Base-by-base conservation (phyloP, 2,888 invertebrate genomes). In the Leptinotarsa peninsularis region DNA sequence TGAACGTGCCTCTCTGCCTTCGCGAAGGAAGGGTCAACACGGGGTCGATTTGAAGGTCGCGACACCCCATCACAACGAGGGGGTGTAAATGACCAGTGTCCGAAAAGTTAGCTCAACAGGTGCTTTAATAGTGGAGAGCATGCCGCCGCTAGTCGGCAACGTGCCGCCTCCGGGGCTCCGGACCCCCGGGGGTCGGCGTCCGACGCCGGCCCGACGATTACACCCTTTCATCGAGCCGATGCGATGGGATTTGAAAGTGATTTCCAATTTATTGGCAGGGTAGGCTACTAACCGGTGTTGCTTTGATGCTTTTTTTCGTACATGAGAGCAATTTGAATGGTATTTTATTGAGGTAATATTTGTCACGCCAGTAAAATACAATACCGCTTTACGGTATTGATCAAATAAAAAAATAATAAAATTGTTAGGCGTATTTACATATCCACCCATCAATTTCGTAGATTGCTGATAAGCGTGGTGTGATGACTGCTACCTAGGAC, bases 1-100 rank as follows among this genome's bases (percentile, higher is more conserved):
- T 74, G 71, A 67, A 71, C 74, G 73, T 63, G 73, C 69, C 52
- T 18, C 69, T 49, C 63, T 49, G 33, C 66, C 14, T 43, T 27
- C 27, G 66, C 50, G 66, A 71, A 75, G 77, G 54, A 75, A 75
- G 77, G 77, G 77, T 78, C 78, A 66, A 68, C 43, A 58, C 43
- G 67, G 66, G 50, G 71, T 66, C 68, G 76, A 54, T 74, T 74
- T 66, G 74, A 72, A 75, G 76, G 78, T 72, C 76, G 73, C 77
- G 71, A 63, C 75, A 67, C 77, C 69, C 75, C 73, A 68, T 72
- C 68, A 58, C 72, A 5, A 67, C 52, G 68, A 66, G 74, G 73
- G 76, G 76, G 76, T 74, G 78, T 67, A 66, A 76, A 74, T 76
- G 76, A 76, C 76, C 76, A 71, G 66, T 18, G 76, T 73, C 76